Percentiles rank a stretch among this genome's conserved stretches.
Conservation (phyloP, 1,140 invertebrate species). For the Brachystomella parvula region DNA sequence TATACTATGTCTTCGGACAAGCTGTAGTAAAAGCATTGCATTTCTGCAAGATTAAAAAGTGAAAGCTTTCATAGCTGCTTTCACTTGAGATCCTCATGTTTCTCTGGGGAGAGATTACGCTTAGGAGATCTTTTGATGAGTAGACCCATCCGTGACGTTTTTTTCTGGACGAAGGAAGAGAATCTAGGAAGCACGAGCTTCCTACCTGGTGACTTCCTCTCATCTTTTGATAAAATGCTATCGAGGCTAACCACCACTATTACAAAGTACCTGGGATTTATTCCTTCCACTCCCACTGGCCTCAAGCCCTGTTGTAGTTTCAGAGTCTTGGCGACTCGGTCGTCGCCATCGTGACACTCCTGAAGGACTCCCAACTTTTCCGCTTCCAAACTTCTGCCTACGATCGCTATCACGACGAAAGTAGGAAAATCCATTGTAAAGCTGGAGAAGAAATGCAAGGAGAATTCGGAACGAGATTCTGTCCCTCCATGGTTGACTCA, state of each 20-base stretch:
- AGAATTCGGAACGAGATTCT: slow-evolving; percentile 4
- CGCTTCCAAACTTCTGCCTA: background rate
- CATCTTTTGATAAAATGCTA: slow-evolving; percentile 35
- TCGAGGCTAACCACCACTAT: slow-evolving; percentile 30
- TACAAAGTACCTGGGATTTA: background rate
- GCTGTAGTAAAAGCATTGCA: too few species aligned
- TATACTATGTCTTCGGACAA: too few species aligned
- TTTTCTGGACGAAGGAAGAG: slow-evolving; percentile 36
- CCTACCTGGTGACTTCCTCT: slow-evolving; percentile 28
- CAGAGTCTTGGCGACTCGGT: background rate
- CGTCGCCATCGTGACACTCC: background rate
- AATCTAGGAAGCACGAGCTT: slow-evolving; percentile 36
- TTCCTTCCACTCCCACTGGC: background rate
- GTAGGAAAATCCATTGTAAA: background rate
- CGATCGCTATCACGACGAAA: background rate
- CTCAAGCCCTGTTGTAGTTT: background rate
- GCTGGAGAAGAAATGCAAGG: background rate
- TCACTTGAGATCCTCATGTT: background rate
- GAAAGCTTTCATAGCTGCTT: too few species aligned
- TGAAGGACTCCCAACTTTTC: slow-evolving; percentile 3
- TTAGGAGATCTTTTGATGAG: slow-evolving; percentile 27
- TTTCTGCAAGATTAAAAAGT: too few species aligned
- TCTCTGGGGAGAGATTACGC: background rate
- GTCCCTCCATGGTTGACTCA: background rate
- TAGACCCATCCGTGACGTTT: slow-evolving; percentile 33